Evolutionary conservation across 2,888 invertebrate genomes (phyloP), one percentile per base, ranked within the genome.

Genomic region (Chaitophorus viminalis): DNA sequence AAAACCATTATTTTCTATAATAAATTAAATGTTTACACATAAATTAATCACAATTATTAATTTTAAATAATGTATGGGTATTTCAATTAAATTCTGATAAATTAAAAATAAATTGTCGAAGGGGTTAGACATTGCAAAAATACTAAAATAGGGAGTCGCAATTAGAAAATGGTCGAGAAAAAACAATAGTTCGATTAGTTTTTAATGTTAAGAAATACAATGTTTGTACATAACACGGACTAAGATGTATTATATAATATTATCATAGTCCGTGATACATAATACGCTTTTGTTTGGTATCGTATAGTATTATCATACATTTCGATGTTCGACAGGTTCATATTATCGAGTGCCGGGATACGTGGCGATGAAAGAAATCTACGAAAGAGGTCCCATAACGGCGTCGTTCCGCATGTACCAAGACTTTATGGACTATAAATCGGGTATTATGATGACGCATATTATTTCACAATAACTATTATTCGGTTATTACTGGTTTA

Each of bases 351-450:
- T 85, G 6, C 77, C 84, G 3, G 85, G 33, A 11, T 88, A 85
- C 21, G 60, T 21, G 36, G 88, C 88, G 3, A 88, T 88, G 88
- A 88, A 79, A 74, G 85, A 88, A 86, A 86, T 88, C 65, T 88
- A 88, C 46, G 88, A 88, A 75, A 84, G 89, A 0, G 89, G 89
- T 39, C 89, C 89, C 1, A 86, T 89, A 81, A 89, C 88, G 1
- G 89, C 89, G 1, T 77, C 74, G 25, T 89, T 88, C 68, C 54
- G 31, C 46, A 88, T 89, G 39, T 85, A 82, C 29, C 65, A 78
- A 52, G 89, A 89, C 54, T 89, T 89, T 70, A 21, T 87, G 18
- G 52, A 75, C 72, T 89, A 89, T 79, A 76, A 82, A 60, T 88
- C 88, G 33, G 89, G 89, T 89, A 88, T 9, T 46, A 14, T 0